These are phyloP conservation scores for Cyrtorhinus lividipennis DNA, from an alignment of 1,140 invertebrate species.

Conservation along the genomic window DNA sequence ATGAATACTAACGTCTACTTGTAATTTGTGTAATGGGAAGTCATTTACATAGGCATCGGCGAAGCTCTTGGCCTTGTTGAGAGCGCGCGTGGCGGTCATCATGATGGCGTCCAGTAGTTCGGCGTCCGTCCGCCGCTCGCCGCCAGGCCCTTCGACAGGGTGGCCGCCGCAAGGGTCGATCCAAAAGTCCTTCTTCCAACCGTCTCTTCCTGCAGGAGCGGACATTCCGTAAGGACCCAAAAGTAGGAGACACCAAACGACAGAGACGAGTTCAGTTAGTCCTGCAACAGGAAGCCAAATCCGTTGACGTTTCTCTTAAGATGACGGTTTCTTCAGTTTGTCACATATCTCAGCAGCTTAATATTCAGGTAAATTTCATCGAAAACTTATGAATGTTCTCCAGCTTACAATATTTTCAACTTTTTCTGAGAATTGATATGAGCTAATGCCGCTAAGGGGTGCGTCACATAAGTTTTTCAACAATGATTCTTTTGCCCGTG, in stretches of 20 bases:
- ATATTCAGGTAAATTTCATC: no score
- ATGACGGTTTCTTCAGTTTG: no score
- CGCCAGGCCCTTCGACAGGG: background rate
- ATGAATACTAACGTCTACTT: no score
- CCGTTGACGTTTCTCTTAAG: no score
- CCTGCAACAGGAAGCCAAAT: slow-evolving; percentile 3
- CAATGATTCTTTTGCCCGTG: no score
- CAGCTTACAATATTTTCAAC: no score
- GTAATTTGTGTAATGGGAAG: no score
- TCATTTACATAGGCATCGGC: slow-evolving; percentile 14
- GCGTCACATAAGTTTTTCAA: no score
- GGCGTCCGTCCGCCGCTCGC: background rate
- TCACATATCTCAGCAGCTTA: no score
- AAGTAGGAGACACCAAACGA: slow-evolving; percentile 6
- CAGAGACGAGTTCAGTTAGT: slow-evolving; percentile 11
- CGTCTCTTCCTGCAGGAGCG: background rate
- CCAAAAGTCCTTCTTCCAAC: background rate
- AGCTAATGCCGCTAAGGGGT: no score
- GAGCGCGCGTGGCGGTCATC: background rate
- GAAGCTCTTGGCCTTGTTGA: slow-evolving; percentile 6
- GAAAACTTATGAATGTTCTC: no score
- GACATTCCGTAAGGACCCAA: slow-evolving; percentile 11
- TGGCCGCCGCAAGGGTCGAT: slow-evolving; percentile 11
- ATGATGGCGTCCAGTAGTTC: slow-evolving; percentile 9
- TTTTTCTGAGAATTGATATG: no score